Evolutionary conservation across 1,140 invertebrate species (phyloP).

Genomic region (Physella acuta): DNA sequence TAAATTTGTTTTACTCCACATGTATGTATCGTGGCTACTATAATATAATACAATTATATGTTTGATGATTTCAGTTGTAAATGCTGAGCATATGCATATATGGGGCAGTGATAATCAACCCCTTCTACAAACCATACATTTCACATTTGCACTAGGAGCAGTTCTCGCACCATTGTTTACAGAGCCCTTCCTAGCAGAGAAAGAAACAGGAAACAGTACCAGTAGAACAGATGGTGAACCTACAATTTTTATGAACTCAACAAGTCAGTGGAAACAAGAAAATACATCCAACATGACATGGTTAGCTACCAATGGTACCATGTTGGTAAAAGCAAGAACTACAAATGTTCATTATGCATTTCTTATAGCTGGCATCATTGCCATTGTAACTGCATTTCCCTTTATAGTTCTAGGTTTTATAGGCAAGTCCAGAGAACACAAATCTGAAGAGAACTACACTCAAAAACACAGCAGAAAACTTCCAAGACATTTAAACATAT

Average conservation of each 20-base stretch:
- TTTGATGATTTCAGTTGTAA: constrained; percentile 51
- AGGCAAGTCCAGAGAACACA: neutral
- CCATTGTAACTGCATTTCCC: constrained; percentile 10
- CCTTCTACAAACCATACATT: constrained; percentile 35
- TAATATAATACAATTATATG: neutral
- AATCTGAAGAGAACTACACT: neutral
- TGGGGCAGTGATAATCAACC: constrained; percentile 58
- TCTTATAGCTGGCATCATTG: constrained; percentile 22
- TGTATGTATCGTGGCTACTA: neutral
- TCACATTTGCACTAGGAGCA: constrained; percentile 38
- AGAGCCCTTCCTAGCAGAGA: constrained; percentile 35
- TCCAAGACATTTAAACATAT: constrained; percentile 21
- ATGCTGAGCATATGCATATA: constrained; percentile 59
- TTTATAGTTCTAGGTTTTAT: neutral
- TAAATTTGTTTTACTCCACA: neutral
- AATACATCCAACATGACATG: too few species aligned
- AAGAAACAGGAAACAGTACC: too few species aligned
- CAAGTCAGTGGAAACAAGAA: too few species aligned
- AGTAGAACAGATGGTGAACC: too few species aligned
- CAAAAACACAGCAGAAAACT: neutral
- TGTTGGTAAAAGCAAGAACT: neutral
- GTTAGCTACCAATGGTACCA: too few species aligned
- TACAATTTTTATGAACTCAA: too few species aligned
- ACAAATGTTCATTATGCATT: constrained; percentile 24
- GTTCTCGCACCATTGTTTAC: constrained; percentile 35